Evolutionary conservation across 23 tunicate genomes (phyloP).

Genomic region (Ascidia mentula): DNA sequence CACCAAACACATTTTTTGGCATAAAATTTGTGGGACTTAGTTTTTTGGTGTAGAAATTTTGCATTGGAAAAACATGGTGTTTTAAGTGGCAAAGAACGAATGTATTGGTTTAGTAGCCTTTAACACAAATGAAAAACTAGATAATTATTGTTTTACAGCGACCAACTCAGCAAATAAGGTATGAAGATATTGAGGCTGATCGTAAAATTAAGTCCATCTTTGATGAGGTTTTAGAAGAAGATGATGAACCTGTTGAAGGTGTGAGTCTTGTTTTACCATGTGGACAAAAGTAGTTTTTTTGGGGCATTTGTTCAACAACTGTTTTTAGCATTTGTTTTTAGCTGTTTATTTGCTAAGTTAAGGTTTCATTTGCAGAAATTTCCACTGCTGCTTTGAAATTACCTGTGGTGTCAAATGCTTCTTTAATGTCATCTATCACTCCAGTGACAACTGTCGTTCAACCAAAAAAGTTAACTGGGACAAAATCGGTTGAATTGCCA

Average conservation of each 20-base stretch:
- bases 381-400: neutral
- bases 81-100: no score
- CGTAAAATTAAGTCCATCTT: neutral
- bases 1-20: no score
- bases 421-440: neutral
- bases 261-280: no score
- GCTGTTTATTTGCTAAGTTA: no score
- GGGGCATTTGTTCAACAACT: no score
- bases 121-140: no score
- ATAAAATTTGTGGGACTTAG: no score
- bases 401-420: neutral
- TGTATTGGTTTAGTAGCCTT: no score
- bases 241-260: neutral
- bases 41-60: no score
- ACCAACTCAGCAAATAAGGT: neutral
- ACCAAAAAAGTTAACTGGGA: neutral
- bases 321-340: no score
- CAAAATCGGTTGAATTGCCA: neutral
- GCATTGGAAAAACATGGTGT: no score
- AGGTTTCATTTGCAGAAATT: neutral
- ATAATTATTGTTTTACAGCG: neutral
- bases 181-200: neutral
- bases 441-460: neutral
- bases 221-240: neutral
- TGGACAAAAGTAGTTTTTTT: no score